Base-by-base conservation (phyloP, 1,140 invertebrate species). In the Heliconius hermathena region DNA sequence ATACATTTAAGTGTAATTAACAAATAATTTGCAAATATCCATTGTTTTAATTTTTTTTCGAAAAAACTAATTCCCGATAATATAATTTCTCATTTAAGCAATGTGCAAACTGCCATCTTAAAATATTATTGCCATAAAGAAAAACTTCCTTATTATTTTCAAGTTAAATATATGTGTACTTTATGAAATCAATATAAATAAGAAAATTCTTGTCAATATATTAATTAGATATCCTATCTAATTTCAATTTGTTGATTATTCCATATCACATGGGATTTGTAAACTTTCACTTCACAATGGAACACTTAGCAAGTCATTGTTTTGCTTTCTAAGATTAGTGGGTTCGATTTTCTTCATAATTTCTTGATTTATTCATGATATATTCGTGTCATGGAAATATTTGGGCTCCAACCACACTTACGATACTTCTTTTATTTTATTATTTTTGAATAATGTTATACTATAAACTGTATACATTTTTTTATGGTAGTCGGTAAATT, bases 151-250 rank as follows among this genome's bases (percentile, higher is more conserved):
- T 29, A 29, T 66, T 26, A 66, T 29, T 13, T 5, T 5, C 22
- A 66, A 22, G 26, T 26, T 66, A 66, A 66, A 29, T 16, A 26
- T 26, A 60, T 16, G 60, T 66, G 60, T 66, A 66, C 60, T 29
- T 66, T 16, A 9, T 66, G 11, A 66, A 66, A 66, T 26, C 60
- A 66, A 66, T 66, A 26, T 29, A 11, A 66, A 29, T 66, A 66
- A 22, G 22, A 66, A 26, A 4, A 66, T 26, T 66, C 60, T 66
- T 66, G 60, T 66, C 60, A 29, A 66, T 66, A 66, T 66, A 66
- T 26, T 29, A 66, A 29, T 66, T 66, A 66, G 60, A 66, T 66
- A 66, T 66, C 60, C 60, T 66, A 66, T 66, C 60, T 66, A 66
- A 66, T 66, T 66, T 66, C 26, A 66, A 66, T 52, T 66, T 22